These are phyloP conservation scores for Melieria picta DNA, from an alignment of 2,888 invertebrate species.

Conservation along the genomic window DNA sequence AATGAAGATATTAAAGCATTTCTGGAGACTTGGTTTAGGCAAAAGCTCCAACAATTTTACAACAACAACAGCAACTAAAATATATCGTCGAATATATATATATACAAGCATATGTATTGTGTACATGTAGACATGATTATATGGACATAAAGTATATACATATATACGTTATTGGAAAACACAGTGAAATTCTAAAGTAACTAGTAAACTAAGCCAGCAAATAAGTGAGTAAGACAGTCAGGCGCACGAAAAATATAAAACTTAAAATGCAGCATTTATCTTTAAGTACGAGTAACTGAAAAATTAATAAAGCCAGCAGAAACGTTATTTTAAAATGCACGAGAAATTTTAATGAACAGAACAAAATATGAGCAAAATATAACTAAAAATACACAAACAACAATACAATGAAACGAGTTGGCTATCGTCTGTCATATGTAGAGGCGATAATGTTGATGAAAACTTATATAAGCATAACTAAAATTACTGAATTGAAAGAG, in stretches of 20 bases:
- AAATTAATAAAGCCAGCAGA: slow-evolving; percentile 38
- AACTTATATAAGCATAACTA: too few species aligned
- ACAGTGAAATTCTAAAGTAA: slow-evolving; percentile 60
- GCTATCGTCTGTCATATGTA: background rate
- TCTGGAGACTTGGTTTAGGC: slow-evolving; percentile 52
- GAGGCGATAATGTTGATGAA: too few species aligned
- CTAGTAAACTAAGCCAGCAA: slow-evolving; percentile 51
- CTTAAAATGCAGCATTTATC: background rate
- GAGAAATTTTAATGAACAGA: slow-evolving; percentile 32
- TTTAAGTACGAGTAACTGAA: background rate
- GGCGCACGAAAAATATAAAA: background rate
- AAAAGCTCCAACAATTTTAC: slow-evolving; percentile 50
- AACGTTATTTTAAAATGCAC: slow-evolving; percentile 36
- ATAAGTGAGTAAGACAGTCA: slow-evolving; percentile 22
- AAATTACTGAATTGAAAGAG: slow-evolving; percentile 20
- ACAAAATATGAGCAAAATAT: slow-evolving; percentile 11
- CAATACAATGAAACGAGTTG: background rate
- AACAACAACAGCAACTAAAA: slow-evolving; percentile 40
- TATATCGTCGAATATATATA: slow-evolving; percentile 41
- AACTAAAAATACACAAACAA: background rate
- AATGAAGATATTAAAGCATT: slow-evolving; percentile 50
- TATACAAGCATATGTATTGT: slow-evolving; percentile 34
- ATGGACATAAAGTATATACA: slow-evolving; percentile 9
- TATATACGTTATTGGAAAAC: slow-evolving; percentile 42
- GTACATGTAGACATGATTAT: background rate